Evolutionary conservation across 2,888 invertebrate species (phyloP).

Genomic region (Sphecodes monilicornis): DNA sequence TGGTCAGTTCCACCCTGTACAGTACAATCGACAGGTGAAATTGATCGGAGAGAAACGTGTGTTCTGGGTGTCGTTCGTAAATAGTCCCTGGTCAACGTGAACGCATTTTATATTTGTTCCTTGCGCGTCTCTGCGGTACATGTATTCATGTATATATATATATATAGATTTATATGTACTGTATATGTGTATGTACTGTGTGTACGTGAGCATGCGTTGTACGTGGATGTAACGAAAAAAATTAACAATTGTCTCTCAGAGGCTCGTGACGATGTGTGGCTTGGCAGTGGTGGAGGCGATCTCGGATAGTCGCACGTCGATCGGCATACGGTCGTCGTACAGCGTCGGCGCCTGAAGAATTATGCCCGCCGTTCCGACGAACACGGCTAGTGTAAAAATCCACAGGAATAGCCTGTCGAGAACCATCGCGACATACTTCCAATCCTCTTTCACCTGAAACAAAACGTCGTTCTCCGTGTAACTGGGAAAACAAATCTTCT

Average conservation of each 20-base stretch:
- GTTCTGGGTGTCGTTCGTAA: constrained; percentile 16
- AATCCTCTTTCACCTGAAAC: constrained; percentile 96
- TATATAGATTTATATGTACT: constrained; percentile 23
- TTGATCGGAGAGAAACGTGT: constrained; percentile 15
- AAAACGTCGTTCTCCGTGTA: background rate
- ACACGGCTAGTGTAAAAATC: constrained; percentile 98
- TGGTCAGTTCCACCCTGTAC: background rate
- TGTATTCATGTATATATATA: constrained; percentile 35
- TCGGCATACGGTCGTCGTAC: constrained; percentile 95
- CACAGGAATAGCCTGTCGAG: constrained; percentile 98
- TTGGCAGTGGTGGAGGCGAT: constrained; percentile 95
- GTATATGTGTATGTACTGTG: constrained; percentile 25
- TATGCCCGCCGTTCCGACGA: constrained; percentile 97
- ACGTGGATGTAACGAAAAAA: constrained; percentile 54
- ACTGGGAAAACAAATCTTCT: too few species aligned
- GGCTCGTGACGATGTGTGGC: constrained; percentile 87
- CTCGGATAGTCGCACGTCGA: constrained; percentile 94
- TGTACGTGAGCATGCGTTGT: constrained; percentile 47
- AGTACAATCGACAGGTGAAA: constrained; percentile 21
- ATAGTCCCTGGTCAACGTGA: constrained; percentile 53
- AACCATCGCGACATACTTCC: constrained; percentile 99
- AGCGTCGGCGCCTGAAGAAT: constrained; percentile 97
- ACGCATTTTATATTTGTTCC: constrained; percentile 45
- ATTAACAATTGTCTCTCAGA: constrained; percentile 77
- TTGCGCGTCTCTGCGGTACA: constrained; percentile 31